A percentile compares a stretch with the other conserved stretches of the same genome.
Conservation (phyloP, 2,113 vertebrate species). For the Lycaon pictus region DNA sequence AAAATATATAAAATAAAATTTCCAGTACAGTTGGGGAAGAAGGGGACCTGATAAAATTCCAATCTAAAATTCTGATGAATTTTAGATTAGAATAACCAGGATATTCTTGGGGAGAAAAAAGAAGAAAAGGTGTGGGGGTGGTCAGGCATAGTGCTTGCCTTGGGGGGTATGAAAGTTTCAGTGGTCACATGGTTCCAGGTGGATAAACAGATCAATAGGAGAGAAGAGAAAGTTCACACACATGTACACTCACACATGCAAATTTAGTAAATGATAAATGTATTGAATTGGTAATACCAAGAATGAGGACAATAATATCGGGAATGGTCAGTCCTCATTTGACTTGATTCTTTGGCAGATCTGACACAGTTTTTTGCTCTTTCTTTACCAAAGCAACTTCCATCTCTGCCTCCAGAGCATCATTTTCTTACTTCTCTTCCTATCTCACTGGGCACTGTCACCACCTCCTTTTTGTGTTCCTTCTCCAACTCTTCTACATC, state of each 20-base stretch:
- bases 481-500: neutral
- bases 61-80: constrained; percentile 16
- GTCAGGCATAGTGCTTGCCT: neutral
- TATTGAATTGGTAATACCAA: neutral
- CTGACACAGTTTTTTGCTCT: neutral
- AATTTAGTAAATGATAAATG: neutral
- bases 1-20: neutral
- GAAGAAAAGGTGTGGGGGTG: neutral
- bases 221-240: neutral
- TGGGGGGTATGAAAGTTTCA: neutral
- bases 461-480: neutral
- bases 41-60: neutral
- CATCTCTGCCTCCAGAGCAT: neutral
- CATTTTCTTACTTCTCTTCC: neutral
- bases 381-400: neutral
- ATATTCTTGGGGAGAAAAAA: neutral
- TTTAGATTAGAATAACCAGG: neutral
- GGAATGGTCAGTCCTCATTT: neutral
- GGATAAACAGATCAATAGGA: neutral
- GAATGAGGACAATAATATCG: constrained; percentile 24
- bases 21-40: neutral
- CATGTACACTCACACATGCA: neutral
- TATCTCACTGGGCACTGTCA: neutral
- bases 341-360: neutral
- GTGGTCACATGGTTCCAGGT: neutral